These are phyloP conservation scores for Zelleria hepariella DNA, from an alignment of 2,888 invertebrate genomes.

Conservation along the genomic window DNA sequence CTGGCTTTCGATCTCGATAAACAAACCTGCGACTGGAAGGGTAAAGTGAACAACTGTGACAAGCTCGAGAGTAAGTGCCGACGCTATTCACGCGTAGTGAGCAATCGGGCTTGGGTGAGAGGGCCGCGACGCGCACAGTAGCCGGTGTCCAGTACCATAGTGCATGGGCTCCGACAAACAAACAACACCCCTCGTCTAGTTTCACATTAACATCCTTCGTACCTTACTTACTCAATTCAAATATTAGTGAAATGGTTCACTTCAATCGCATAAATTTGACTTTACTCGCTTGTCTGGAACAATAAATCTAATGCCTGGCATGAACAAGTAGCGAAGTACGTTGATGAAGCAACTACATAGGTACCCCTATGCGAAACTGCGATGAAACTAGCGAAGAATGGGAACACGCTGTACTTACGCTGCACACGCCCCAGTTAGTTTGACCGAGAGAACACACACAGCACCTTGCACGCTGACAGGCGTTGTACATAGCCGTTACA, in stretches of 20 bases:
- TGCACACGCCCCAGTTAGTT: background rate
- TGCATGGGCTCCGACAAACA: conserved; percentile 45
- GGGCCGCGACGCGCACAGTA: conserved; percentile 58
- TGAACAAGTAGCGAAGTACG: background rate
- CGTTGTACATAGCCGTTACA: background rate
- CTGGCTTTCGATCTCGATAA: conserved; percentile 98
- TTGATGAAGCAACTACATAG: conserved; percentile 1
- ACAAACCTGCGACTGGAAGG: conserved; percentile 99
- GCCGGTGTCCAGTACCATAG: conserved; percentile 33
- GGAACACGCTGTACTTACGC: background rate
- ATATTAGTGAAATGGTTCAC: background rate
- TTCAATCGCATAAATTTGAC: background rate
- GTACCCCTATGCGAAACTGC: background rate
- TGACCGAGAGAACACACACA: background rate
- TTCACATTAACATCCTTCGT: conserved; percentile 44
- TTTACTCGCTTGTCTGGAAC: background rate
- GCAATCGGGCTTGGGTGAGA: conserved; percentile 67
- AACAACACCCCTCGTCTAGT: conserved; percentile 19
- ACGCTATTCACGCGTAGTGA: conserved; percentile 64
- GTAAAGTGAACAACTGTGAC: conserved; percentile 97
- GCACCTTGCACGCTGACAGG: conserved; percentile 6
- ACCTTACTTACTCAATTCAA: background rate
- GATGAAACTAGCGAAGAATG: background rate
- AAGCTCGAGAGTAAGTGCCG: conserved; percentile 94
- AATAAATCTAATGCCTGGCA: background rate